phyloP scores from a whole-genome alignment of 2,113 vertebrate genomes.

The Octodon degus region DNA sequence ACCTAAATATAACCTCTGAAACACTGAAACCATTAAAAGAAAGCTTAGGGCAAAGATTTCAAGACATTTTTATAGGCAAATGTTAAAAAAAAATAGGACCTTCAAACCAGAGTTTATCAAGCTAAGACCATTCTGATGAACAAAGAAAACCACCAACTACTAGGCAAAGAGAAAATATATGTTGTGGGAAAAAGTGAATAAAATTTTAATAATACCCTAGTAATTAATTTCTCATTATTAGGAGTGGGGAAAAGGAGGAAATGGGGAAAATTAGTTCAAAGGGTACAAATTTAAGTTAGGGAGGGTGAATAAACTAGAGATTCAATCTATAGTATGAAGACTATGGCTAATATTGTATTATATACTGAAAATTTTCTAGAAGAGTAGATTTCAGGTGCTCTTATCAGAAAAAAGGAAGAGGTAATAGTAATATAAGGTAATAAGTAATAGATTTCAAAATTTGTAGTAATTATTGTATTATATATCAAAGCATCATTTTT shows the following conservation, averaged over 20 bases:
- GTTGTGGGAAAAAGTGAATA: neutral
- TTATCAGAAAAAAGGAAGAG: neutral
- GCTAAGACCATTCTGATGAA: neutral
- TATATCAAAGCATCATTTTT: neutral
- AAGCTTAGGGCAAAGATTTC: neutral
- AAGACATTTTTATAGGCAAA: neutral
- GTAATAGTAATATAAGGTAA: no score
- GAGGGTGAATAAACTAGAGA: neutral
- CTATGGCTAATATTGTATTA: neutral
- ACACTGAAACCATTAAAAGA: neutral
- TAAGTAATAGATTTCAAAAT: neutral
- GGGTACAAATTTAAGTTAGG: neutral
- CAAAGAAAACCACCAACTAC: neutral
- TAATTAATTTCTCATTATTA: neutral
- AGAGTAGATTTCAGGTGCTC: neutral
- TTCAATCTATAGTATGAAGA: neutral
- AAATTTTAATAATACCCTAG: no score
- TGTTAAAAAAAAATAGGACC: neutral
- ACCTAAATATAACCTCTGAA: neutral
- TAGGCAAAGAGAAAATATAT: neutral
- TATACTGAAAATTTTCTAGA: neutral
- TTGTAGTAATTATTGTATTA: neutral
- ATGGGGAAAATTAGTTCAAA: neutral
- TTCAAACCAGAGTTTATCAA: neutral
- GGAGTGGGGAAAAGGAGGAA: neutral